Evolutionary conservation across 2,888 invertebrate genomes (phyloP).

Genomic region (Leptura quadrifasciata): DNA sequence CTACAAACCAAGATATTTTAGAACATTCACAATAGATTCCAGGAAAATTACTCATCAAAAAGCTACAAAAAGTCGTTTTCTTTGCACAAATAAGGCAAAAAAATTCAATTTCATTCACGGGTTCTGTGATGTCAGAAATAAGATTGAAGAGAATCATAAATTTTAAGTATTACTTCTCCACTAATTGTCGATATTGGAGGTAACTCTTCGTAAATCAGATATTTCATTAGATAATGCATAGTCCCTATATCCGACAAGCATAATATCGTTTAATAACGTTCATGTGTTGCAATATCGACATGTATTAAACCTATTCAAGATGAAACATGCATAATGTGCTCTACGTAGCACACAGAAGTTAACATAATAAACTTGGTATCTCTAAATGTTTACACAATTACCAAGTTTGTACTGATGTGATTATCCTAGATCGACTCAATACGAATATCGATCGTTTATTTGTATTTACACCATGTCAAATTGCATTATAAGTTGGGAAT

Average conservation of each 20-base stretch:
- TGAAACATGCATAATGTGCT: constrained; percentile 29
- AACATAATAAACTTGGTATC: constrained; percentile 39
- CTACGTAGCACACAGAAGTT: constrained; percentile 32
- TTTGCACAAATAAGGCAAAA: no score
- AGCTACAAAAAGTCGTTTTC: no score
- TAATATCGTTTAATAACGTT: background rate
- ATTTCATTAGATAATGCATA: no score
- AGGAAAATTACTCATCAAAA: no score
- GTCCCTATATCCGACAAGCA: background rate
- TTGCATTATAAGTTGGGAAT: constrained; percentile 30
- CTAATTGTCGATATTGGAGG: no score
- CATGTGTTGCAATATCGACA: constrained; percentile 1
- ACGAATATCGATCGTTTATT: constrained; percentile 37
- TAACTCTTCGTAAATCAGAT: no score
- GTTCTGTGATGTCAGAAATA: no score
- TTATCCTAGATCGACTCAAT: constrained; percentile 32
- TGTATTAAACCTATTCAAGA: constrained; percentile 42
- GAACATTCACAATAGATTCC: no score
- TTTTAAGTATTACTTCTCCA: no score
- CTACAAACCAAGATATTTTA: no score
- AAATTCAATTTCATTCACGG: no score
- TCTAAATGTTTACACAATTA: constrained; percentile 36
- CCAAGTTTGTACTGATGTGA: constrained; percentile 38
- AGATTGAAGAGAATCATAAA: no score
- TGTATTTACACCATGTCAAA: constrained; percentile 30